phyloP scores from a whole-genome alignment of 2,888 invertebrate genomes.

The Sisyra nigra region DNA sequence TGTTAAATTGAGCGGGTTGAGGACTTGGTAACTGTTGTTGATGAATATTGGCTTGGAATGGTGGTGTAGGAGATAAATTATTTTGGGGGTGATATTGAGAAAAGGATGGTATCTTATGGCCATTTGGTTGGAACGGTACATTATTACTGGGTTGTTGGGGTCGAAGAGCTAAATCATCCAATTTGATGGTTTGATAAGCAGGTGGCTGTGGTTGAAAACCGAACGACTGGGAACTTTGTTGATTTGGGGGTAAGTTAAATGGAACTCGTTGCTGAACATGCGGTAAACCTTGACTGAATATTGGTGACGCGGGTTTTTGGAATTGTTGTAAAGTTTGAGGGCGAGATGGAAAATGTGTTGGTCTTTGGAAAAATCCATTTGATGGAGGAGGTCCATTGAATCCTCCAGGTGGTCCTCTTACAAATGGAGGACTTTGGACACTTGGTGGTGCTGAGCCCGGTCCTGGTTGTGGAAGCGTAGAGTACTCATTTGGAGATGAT shows the following conservation, averaged over 20 bases:
- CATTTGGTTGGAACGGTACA: slow-evolving; percentile 9
- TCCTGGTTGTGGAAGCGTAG: slow-evolving; percentile 1
- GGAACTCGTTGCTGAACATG: slow-evolving; percentile 13
- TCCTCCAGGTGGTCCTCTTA: slow-evolving; percentile 27
- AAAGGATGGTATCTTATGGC: slow-evolving; percentile 2
- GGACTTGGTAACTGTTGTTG: slow-evolving; percentile 20
- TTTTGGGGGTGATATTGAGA: neutral
- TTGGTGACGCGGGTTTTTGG: slow-evolving; percentile 14
- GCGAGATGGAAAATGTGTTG: slow-evolving; percentile 24
- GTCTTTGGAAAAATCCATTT: slow-evolving; percentile 20
- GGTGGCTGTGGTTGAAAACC: slow-evolving; percentile 13
- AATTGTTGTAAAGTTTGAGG: slow-evolving; percentile 21
- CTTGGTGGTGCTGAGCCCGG: neutral
- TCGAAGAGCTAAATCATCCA: slow-evolving; percentile 15
- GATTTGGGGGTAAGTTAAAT: slow-evolving; percentile 12
- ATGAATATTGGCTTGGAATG: slow-evolving; percentile 10
- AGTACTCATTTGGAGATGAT: neutral
- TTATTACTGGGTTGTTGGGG: slow-evolving; percentile 9
- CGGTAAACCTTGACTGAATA: slow-evolving; percentile 23
- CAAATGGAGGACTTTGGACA: slow-evolving; percentile 14
- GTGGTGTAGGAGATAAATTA: neutral
- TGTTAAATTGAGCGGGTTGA: slow-evolving; percentile 20
- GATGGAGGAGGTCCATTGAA: slow-evolving; percentile 21
- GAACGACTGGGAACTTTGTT: slow-evolving; percentile 15
- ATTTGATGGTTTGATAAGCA: slow-evolving; percentile 9